Percentiles rank a stretch among this genome's conserved stretches.
phyloP scores from a whole-genome alignment of 2,797 vertebrate species.

The Sebastes dallii region DNA sequence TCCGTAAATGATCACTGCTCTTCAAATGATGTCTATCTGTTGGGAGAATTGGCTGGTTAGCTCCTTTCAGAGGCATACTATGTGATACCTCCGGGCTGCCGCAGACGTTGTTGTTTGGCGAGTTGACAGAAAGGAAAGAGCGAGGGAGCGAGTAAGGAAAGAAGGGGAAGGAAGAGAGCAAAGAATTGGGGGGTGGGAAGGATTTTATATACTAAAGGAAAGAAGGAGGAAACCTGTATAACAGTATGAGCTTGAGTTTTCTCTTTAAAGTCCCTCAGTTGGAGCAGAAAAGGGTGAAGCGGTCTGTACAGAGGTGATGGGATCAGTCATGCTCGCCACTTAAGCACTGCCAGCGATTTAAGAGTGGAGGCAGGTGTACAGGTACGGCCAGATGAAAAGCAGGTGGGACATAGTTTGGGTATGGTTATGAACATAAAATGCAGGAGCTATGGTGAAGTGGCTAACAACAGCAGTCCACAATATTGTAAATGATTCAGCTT shows the following conservation, averaged over 20 bases:
- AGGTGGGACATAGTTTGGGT: neutral
- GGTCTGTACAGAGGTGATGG: neutral
- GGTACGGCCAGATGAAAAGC: neutral
- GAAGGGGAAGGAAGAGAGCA: neutral
- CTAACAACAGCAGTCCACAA: neutral
- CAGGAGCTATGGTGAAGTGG: neutral
- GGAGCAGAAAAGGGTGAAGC: conserved; percentile 31
- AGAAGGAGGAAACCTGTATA: neutral
- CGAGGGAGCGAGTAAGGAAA: neutral
- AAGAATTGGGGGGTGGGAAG: neutral
- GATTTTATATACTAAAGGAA: neutral
- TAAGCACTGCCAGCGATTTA: conserved; percentile 16
- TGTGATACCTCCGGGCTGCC: neutral
- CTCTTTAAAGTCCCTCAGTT: neutral
- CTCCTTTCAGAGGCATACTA: neutral
- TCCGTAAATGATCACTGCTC: conserved; percentile 19
- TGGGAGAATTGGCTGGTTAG: neutral
- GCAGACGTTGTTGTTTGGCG: conserved; percentile 26
- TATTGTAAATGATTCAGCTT: neutral
- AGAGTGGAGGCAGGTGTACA: neutral
- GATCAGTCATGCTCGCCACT: conserved; percentile 48
- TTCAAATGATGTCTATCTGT: neutral
- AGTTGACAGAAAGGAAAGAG: conserved; percentile 7
- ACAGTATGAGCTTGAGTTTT: neutral
- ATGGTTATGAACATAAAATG: neutral